phyloP scores from a whole-genome alignment of 2,113 vertebrate species.

The Chloroceryle aenea region DNA sequence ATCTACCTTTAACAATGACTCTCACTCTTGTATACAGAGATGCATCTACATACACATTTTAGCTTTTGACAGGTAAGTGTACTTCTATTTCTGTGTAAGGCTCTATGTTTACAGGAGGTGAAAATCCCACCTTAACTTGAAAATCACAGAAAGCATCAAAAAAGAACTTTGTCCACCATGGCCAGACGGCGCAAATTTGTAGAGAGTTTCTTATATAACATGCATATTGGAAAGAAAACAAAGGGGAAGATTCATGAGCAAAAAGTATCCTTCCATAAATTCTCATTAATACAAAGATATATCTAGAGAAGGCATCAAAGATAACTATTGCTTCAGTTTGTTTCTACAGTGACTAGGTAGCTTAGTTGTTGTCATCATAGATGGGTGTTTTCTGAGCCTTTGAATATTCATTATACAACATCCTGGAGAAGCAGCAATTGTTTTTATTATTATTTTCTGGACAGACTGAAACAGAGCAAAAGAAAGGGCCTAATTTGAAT shows the following conservation, averaged over 20 bases:
- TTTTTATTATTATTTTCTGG: neutral
- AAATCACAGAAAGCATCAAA: neutral
- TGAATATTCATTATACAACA: conserved; percentile 17
- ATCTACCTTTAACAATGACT: neutral
- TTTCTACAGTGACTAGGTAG: neutral
- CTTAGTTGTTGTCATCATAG: neutral
- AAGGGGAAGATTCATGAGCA: neutral
- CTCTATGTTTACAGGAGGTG: neutral
- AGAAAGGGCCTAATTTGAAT: conserved; percentile 31
- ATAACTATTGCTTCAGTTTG: neutral
- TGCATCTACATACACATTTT: neutral
- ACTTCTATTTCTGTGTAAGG: neutral
- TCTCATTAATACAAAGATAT: neutral
- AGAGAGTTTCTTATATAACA: neutral
- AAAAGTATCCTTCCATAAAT: neutral
- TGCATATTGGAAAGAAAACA: neutral
- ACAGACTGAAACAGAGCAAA: neutral
- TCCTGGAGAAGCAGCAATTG: neutral
- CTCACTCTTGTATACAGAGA: neutral
- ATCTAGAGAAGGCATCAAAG: neutral
- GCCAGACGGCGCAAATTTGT: neutral
- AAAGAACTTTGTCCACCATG: neutral
- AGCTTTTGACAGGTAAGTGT: neutral
- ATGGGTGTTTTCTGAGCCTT: neutral
- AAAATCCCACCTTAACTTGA: neutral